Base-by-base conservation (phyloP, 2,113 vertebrate genomes). In the Cephalopholis sonnerati region DNA sequence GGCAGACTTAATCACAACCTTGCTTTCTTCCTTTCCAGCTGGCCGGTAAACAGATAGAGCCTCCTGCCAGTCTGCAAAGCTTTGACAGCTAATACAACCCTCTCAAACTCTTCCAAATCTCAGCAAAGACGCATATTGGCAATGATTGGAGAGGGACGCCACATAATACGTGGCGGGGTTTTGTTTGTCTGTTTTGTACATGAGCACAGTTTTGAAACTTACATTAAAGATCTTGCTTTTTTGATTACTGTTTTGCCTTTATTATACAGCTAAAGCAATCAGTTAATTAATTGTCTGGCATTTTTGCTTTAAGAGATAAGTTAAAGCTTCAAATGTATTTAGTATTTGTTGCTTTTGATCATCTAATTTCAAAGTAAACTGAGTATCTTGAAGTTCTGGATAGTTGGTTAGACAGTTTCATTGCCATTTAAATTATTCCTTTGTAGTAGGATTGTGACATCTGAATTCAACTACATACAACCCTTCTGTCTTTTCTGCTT, bases 1-100 rank as follows among this genome's bases (percentile, higher is more conserved):
- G 64, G 63, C 81, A 81, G 74, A 83, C 89, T 80, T 83, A 89
- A 91, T 90, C 90, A 82, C 70, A 89, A 87, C 82, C 74, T 81
- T 73, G 79, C 81, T 75, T 86, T 84, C 62, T 87, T 89, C 61
- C 61, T 79, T 80, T 89, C 81, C 77, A 92, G 77, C 82, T 89
- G 89, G 81, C 81, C 48, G 13, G 69, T 77, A 74, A 77, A 88
- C 65, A 87, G 86, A 79, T 75, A 82, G 79, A 65, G 84, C 36
- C 46, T 71, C 53, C 66, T 62, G 65, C 67, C 67, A 51, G 41
- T 87, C 86, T 68, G 77, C 72, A 80, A 77, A 81, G 54, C 74
- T 71, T 64, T 63, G 77, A 83, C 80, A 84, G 81, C 70, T 57
- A 84, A 92, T 29, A 59, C 55, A 87, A 84, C 10, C 62, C 9